Conservation (phyloP, 2,888 invertebrate species). For the Ametastegia equiseti region DNA sequence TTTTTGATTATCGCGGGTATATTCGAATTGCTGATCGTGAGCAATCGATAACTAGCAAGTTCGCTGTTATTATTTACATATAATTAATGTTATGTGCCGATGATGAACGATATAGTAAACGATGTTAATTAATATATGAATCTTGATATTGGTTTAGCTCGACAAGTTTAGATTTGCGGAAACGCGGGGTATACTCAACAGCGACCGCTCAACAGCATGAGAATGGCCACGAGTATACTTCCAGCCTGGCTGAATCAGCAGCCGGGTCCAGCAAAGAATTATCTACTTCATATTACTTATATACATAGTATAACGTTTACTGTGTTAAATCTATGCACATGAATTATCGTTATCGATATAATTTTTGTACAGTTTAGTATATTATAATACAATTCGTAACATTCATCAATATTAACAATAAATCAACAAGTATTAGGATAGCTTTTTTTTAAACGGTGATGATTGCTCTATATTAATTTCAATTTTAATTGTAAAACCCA, state of each 20-base stretch:
- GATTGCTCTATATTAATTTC: not conserved
- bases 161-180: conserved; percentile 70
- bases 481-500: not conserved
- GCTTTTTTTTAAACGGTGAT: not conserved
- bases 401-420: not conserved
- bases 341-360: no score
- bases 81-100: not conserved
- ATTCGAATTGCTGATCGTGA: not conserved
- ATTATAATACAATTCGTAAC: not conserved
- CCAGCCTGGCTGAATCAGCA: conserved; percentile 73
- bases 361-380: not conserved
- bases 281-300: not conserved
- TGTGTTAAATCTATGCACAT: conserved; percentile 12
- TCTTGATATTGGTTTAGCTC: conserved; percentile 67
- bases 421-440: not conserved
- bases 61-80: not conserved
- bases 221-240: conserved; percentile 75
- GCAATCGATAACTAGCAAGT: conserved; percentile 20
- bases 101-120: conserved; percentile 22
- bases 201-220: conserved; percentile 76
- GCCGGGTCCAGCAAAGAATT: conserved; percentile 60
- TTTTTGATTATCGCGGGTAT: not conserved
- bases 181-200: conserved; percentile 75
- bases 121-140: conserved; percentile 38
- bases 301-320: not conserved